A percentile compares a stretch with the other conserved stretches of the same genome.
These are phyloP conservation scores for Centropyge bicolor DNA, from an alignment of 2,797 vertebrate species.

Conservation along the genomic window DNA sequence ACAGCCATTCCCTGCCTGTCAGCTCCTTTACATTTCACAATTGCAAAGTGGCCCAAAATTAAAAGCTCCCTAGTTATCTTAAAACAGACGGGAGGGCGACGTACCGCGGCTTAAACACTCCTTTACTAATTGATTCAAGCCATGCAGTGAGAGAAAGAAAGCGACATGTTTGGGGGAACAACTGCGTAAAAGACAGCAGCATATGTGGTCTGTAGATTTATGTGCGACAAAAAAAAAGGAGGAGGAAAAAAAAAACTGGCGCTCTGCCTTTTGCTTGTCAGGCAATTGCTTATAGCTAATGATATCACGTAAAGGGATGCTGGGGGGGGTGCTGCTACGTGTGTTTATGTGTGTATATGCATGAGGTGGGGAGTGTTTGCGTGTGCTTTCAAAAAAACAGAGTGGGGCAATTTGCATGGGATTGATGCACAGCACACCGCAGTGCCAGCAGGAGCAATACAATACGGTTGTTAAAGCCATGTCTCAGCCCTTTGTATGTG, in stretches of 20 bases:
- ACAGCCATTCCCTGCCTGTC: constrained; percentile 66
- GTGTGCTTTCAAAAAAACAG: constrained; percentile 36
- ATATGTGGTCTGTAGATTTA: constrained; percentile 82
- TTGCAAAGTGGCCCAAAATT: constrained; percentile 66
- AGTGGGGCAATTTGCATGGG: constrained; percentile 72
- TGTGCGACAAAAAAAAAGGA: constrained; percentile 43
- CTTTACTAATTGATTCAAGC: constrained; percentile 74
- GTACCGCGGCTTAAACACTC: constrained; percentile 52
- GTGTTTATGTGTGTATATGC: constrained; percentile 51
- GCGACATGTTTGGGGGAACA: constrained; percentile 62
- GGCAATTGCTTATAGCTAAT: constrained; percentile 80
- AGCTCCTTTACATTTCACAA: constrained; percentile 63
- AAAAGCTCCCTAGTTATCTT: constrained; percentile 75
- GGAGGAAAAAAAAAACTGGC: constrained; percentile 55
- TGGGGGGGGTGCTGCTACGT: constrained; percentile 52
- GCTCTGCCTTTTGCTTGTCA: constrained; percentile 75
- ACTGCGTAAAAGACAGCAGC: constrained; percentile 73
- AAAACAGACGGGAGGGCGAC: constrained; percentile 70
- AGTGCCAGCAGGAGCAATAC: constrained; percentile 64
- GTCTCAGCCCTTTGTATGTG: constrained; percentile 62
- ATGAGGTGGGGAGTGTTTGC: constrained; percentile 58
- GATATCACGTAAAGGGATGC: constrained; percentile 73
- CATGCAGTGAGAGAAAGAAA: constrained; percentile 41
- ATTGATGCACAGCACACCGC: constrained; percentile 66
- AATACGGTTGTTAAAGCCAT: constrained; percentile 52